These are phyloP conservation scores for Salvator merianae DNA, from an alignment of 2,113 vertebrate genomes.

Conservation along the genomic window DNA sequence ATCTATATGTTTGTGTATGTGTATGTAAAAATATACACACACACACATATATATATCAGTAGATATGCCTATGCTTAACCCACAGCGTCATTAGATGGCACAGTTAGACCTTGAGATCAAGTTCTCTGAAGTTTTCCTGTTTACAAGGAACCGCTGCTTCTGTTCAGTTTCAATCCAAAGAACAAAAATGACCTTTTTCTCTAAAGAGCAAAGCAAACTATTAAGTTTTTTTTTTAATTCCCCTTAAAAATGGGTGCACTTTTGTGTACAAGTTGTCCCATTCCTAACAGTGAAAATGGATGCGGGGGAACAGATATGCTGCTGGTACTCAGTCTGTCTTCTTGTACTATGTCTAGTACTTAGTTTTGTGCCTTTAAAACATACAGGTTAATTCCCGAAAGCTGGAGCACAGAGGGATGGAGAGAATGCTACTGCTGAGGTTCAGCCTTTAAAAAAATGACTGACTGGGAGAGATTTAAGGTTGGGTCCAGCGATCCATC, in stretches of 20 bases:
- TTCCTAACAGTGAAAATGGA: neutral
- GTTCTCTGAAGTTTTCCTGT: neutral
- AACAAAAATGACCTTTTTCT: neutral
- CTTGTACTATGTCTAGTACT: too few relatives aligned
- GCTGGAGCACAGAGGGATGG: neutral
- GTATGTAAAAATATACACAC: too few relatives aligned
- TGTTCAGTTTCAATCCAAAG: neutral
- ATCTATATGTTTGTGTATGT: too few relatives aligned
- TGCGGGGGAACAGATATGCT: too few relatives aligned
- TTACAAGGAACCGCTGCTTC: neutral
- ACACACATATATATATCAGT: too few relatives aligned
- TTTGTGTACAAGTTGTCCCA: neutral
- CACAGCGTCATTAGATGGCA: neutral
- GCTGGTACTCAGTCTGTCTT: too few relatives aligned
- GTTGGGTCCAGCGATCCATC: too few relatives aligned
- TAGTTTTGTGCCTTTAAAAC: neutral
- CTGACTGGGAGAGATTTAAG: neutral
- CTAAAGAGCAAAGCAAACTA: neutral
- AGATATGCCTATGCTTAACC: too few relatives aligned
- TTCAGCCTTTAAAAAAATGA: neutral
- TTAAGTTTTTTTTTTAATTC: neutral
- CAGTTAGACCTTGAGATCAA: neutral
- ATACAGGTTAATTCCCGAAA: neutral
- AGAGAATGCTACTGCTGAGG: neutral
- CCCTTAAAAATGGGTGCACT: neutral